Evolutionary conservation across 1,140 invertebrate species (phyloP).

Genomic region (Venustaconcha ellipsiformis): DNA sequence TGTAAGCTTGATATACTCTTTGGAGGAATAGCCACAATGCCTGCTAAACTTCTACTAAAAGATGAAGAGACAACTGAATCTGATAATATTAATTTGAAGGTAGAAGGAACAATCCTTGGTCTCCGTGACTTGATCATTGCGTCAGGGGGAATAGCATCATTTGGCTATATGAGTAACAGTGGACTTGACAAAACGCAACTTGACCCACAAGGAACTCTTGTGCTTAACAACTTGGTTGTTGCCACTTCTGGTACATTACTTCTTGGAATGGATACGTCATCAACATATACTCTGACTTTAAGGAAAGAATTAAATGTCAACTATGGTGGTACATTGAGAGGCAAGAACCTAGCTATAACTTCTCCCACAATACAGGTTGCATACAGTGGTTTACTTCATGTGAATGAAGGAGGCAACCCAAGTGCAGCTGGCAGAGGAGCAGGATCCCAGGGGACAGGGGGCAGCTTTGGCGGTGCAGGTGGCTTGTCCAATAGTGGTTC

Average conservation of each 20-base stretch:
- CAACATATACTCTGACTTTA: conserved; percentile 35
- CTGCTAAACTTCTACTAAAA: conserved; percentile 47
- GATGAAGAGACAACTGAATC: conserved; percentile 33
- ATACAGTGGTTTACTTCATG: conserved; percentile 40
- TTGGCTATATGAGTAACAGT: conserved; percentile 40
- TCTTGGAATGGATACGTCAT: conserved; percentile 35
- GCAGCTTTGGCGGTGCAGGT: conserved; percentile 49
- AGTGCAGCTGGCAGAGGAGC: conserved; percentile 27
- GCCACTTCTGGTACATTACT: conserved; percentile 41
- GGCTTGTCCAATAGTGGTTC: conserved; percentile 28
- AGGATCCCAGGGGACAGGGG: conserved; percentile 40
- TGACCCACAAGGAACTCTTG: conserved; percentile 34
- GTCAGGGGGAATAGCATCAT: conserved; percentile 37
- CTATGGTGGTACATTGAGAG: conserved; percentile 44
- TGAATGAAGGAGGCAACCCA: conserved; percentile 29
- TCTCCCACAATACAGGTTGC: conserved; percentile 41
- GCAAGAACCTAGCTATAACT: conserved; percentile 36
- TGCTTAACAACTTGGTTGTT: conserved; percentile 47
- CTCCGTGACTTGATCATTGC: conserved; percentile 49
- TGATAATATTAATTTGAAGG: conserved; percentile 37
- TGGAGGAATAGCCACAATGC: conserved; percentile 36
- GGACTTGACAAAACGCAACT: conserved; percentile 34
- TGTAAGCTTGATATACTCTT: conserved; percentile 44
- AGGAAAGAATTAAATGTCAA: conserved; percentile 44
- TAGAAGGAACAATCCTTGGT: conserved; percentile 44